phyloP scores from a whole-genome alignment of 2,113 vertebrate species.

The Sporophila hypoxantha region DNA sequence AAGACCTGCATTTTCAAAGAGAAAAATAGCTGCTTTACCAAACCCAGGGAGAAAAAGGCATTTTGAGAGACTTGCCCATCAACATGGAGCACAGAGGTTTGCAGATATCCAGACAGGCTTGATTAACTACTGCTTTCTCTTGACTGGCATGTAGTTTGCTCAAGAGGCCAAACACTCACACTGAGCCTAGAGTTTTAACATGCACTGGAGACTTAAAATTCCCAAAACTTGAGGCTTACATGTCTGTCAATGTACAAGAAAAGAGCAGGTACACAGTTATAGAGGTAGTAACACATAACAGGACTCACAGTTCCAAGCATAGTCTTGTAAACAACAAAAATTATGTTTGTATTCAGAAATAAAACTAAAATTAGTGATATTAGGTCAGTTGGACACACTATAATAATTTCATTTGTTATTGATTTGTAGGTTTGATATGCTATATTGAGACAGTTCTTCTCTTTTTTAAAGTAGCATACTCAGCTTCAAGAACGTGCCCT shows the following conservation, averaged over 20 bases:
- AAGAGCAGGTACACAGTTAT: not conserved
- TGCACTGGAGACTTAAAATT: not conserved
- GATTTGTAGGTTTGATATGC: not conserved
- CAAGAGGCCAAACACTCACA: not conserved
- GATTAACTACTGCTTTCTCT: slow-evolving; percentile 2
- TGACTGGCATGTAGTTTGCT: not conserved
- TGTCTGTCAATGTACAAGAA: not conserved
- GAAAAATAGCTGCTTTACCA: not conserved
- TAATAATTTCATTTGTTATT: not conserved
- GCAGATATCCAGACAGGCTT: not conserved
- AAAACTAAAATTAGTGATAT: not conserved
- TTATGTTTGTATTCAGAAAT: not conserved
- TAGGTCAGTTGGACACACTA: not conserved
- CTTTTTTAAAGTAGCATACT: not conserved
- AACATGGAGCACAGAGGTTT: not conserved
- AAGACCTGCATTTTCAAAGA: slow-evolving; percentile 4
- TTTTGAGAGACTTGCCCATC: not conserved
- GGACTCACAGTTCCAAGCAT: not conserved
- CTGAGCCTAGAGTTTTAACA: not conserved
- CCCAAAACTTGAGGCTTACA: not conserved
- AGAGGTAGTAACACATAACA: not conserved
- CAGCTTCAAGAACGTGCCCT: not conserved
- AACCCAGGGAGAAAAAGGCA: not conserved
- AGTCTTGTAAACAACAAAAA: not conserved
- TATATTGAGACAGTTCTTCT: not conserved